Conservation (phyloP, 1,140 invertebrate genomes). For the Camponotus pennsylvanicus region DNA sequence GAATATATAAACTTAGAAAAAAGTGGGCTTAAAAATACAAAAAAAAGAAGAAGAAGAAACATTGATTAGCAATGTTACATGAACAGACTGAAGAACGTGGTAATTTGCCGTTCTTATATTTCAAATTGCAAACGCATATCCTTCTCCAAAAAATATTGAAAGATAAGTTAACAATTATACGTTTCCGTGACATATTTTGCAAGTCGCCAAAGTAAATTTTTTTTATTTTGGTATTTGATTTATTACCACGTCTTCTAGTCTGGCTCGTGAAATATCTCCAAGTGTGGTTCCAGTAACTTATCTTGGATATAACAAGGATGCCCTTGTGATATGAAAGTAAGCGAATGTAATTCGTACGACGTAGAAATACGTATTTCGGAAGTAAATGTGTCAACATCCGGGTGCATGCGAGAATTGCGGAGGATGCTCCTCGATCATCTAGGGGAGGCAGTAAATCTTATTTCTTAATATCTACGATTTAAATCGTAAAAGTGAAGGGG, state of each 20-base stretch:
- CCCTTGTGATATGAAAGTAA: constrained; percentile 65
- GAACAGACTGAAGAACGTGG: constrained; percentile 59
- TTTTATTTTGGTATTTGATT: constrained; percentile 50
- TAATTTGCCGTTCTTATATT: constrained; percentile 46
- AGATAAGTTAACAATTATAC: constrained; percentile 5
- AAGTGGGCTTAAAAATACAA: constrained; percentile 63
- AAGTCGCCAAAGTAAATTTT: constrained; percentile 47
- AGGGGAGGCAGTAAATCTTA: constrained; percentile 14
- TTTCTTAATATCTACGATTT: constrained; percentile 63
- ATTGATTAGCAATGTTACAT: constrained; percentile 71
- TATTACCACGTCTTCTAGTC: constrained; percentile 46
- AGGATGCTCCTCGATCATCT: constrained; percentile 45
- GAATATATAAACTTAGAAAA: constrained; percentile 66
- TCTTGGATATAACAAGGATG: constrained; percentile 63
- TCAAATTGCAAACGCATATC: constrained; percentile 23
- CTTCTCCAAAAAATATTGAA: not conserved
- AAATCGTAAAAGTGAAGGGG: constrained; percentile 63
- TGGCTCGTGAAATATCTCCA: constrained; percentile 59
- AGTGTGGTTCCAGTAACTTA: constrained; percentile 58
- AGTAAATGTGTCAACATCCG: constrained; percentile 68
- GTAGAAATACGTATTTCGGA: constrained; percentile 57
- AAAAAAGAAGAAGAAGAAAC: constrained; percentile 50
- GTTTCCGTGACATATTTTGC: not conserved
- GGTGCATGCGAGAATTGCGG: constrained; percentile 28
- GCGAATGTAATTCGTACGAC: constrained; percentile 62